Conservation (phyloP, 2,797 vertebrate genomes). For the Orestias chungarensis region DNA sequence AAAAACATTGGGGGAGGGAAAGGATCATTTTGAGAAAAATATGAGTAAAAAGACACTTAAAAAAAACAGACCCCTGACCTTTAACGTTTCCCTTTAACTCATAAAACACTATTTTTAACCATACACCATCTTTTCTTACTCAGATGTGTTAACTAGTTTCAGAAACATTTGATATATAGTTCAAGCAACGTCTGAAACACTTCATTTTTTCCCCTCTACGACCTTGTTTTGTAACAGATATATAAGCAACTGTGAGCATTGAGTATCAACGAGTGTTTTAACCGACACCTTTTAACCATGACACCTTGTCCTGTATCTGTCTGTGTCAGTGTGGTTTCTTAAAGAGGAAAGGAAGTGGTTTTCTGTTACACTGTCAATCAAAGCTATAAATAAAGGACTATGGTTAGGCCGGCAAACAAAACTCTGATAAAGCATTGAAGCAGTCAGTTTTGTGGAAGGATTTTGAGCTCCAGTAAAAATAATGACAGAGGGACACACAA, state of each 20-base stretch:
- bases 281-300: neutral
- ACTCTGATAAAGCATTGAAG: neutral
- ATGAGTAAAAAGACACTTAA: constrained; percentile 7
- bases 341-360: neutral
- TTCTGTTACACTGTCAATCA: neutral
- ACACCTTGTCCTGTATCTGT: neutral
- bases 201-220: neutral
- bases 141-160: neutral
- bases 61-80: neutral
- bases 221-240: neutral
- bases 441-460: neutral
- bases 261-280: neutral
- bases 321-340: neutral
- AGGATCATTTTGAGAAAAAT: constrained; percentile 9
- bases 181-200: neutral
- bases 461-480: neutral
- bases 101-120: neutral
- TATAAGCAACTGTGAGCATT: neutral
- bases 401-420: neutral
- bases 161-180: neutral
- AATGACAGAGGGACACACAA: neutral
- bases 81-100: neutral
- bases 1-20: neutral
- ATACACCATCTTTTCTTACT: neutral
- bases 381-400: neutral